phyloP scores from a whole-genome alignment of 1,140 invertebrate genomes.

The Aphidius ervi region DNA sequence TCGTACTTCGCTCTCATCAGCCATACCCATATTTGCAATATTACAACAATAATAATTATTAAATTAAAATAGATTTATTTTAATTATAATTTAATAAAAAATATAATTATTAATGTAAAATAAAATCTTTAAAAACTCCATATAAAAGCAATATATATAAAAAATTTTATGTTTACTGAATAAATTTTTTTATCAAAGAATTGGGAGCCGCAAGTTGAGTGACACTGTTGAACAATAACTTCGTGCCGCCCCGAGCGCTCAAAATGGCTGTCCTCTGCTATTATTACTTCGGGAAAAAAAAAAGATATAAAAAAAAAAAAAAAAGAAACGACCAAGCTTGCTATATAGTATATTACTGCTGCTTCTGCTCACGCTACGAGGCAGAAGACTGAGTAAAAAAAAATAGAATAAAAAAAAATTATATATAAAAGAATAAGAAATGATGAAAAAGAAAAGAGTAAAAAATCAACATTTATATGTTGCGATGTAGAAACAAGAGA shows the following conservation, averaged over 20 bases:
- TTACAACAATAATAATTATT: conserved; percentile 16
- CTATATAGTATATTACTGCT: neutral
- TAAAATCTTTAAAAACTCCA: neutral
- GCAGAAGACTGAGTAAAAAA: neutral
- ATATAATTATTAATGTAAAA: too few species aligned
- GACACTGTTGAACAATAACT: conserved; percentile 51
- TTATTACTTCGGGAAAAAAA: conserved; percentile 46
- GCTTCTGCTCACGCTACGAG: conserved; percentile 4
- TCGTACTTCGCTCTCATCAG: conserved; percentile 17
- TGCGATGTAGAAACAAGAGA: too few species aligned
- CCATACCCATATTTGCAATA: conserved; percentile 22
- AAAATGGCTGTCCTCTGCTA: conserved; percentile 54
- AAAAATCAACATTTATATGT: neutral
- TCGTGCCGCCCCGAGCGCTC: conserved; percentile 48
- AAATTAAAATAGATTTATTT: neutral
- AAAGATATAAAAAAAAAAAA: conserved; percentile 44
- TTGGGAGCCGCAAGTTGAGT: conserved; percentile 25
- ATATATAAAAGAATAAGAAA: neutral
- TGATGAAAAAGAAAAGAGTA: neutral
- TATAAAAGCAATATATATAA: too few species aligned
- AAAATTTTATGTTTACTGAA: too few species aligned
- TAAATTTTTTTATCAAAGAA: neutral
- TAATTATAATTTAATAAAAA: neutral
- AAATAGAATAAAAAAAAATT: conserved; percentile 1
- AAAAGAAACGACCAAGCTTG: conserved; percentile 29